Base-by-base conservation (phyloP, 2,797 vertebrate genomes). In the Labroides dimidiatus region DNA sequence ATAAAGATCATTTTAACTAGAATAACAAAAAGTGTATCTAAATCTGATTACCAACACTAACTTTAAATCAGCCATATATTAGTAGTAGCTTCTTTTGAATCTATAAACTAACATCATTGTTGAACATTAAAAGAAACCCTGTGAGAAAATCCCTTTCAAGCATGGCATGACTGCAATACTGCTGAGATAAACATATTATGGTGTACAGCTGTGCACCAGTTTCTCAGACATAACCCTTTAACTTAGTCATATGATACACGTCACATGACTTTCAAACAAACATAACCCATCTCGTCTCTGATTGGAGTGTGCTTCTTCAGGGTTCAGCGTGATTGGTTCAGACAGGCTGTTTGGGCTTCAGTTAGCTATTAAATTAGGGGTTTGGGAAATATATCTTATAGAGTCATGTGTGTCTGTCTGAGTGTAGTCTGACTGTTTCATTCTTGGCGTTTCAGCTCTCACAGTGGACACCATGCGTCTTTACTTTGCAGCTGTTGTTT, bases 161-260 rank as follows among this genome's bases (percentile, higher is more conserved):
- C 50, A n/a, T 24, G 14, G 14, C 1, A 53, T 33, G 30, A 33
- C 7, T 5, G 27, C 10, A 11, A 11, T n/a, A 30, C 10, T 7
- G 3, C 12, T 20, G 59, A 39, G 47, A 39, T 10, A 17, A 2
- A 13, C 24, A 59, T 21, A 6, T 14, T 36, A 8, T 24, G 2
- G 5, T 11, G 19, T 3, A n/a, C n/a, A n/a, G n/a, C n/a, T 1
- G 2, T 2, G 4, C 9, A 6, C 4, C 13, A 3, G 6, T 20
- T 11, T 14, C 19, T 54, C 23, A 1, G 52, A 45, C 16, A 55
- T 5, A 0, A 13, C 17, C 0, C 15, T 11, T 41, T 50, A 2
- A 23, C 23, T 33, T 17, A 39, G 56, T 90, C 88, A 90, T 75
- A 64, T 91, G 90, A 88, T 68, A 48, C n/a, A 21, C 41, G 48